Conservation (phyloP, 2,888 invertebrate species). For the Ceraclea dissimilis region DNA sequence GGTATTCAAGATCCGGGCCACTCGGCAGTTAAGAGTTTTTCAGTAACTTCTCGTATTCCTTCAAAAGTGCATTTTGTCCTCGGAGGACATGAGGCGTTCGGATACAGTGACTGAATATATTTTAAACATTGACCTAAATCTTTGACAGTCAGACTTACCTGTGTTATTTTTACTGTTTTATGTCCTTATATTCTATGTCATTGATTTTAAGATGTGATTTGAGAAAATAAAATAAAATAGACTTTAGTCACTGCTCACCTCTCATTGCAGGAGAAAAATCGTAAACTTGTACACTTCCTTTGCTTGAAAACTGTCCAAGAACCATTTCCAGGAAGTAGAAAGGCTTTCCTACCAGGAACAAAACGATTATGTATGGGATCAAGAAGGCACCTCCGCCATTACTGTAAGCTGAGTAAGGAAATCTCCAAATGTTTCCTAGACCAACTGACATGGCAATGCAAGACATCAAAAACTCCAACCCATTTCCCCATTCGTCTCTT, state of each 20-base stretch:
- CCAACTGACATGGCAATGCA: slow-evolving; percentile 59
- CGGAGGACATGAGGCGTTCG: too few relatives aligned
- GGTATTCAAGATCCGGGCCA: too few relatives aligned
- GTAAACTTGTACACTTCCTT: slow-evolving; percentile 57
- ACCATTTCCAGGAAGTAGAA: slow-evolving; percentile 67
- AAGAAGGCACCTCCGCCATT: slow-evolving; percentile 63
- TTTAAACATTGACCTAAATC: too few relatives aligned
- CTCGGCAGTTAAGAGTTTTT: too few relatives aligned
- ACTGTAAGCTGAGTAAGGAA: slow-evolving; percentile 57
- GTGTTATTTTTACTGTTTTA: too few relatives aligned
- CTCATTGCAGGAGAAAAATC: slow-evolving; percentile 62
- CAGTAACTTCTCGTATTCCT: too few relatives aligned
- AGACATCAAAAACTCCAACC: slow-evolving; percentile 58
- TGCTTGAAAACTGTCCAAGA: slow-evolving; percentile 64
- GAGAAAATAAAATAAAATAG: too few relatives aligned
- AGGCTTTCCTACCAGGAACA: slow-evolving; percentile 57
- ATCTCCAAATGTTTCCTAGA: slow-evolving; percentile 60
- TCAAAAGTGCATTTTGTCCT: too few relatives aligned
- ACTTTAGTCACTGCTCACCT: slow-evolving; percentile 52
- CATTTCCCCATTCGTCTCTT: slow-evolving; percentile 49
- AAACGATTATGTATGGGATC: slow-evolving; percentile 57
- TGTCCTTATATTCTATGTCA: too few relatives aligned
- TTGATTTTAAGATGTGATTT: too few relatives aligned
- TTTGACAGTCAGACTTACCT: too few relatives aligned
- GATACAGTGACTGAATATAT: too few relatives aligned